Conservation (phyloP, 2,113 vertebrate species). For the Xenopus borealis region DNA sequence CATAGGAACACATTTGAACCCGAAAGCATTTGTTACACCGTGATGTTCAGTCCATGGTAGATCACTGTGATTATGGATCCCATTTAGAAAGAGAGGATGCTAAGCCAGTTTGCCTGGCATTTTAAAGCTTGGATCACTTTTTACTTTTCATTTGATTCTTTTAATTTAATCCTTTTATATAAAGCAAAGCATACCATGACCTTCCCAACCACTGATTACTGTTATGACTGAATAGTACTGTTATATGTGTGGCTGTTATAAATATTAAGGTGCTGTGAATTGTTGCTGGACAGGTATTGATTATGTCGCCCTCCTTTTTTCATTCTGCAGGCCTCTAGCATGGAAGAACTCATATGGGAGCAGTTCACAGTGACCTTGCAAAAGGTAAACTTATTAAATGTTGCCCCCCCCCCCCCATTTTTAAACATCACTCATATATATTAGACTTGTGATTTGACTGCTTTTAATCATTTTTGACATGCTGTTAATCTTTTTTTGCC, state of each 20-base stretch:
- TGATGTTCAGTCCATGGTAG: no score
- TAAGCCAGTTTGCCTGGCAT: no score
- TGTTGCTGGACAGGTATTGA: conserved; percentile 32
- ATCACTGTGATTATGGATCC: no score
- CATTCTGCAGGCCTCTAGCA: conserved; percentile 69
- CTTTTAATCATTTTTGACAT: neutral
- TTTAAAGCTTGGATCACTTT: no score
- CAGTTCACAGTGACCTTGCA: conserved; percentile 93
- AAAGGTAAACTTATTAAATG: conserved; percentile 67
- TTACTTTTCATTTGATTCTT: no score
- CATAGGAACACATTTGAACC: no score
- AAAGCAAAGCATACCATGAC: neutral
- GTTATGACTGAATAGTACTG: neutral
- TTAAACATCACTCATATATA: neutral
- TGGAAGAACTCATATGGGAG: conserved; percentile 93
- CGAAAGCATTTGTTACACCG: no score
- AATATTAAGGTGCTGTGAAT: neutral
- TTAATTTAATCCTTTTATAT: no score
- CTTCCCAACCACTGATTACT: neutral
- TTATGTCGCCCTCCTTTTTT: conserved; percentile 37
- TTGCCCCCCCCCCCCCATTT: neutral
- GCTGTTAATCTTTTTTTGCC: neutral
- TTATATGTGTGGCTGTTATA: neutral
- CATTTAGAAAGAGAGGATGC: no score
- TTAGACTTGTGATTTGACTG: neutral